Conservation (phyloP, 2,888 invertebrate species). For the Epsilonema sp. region DNA sequence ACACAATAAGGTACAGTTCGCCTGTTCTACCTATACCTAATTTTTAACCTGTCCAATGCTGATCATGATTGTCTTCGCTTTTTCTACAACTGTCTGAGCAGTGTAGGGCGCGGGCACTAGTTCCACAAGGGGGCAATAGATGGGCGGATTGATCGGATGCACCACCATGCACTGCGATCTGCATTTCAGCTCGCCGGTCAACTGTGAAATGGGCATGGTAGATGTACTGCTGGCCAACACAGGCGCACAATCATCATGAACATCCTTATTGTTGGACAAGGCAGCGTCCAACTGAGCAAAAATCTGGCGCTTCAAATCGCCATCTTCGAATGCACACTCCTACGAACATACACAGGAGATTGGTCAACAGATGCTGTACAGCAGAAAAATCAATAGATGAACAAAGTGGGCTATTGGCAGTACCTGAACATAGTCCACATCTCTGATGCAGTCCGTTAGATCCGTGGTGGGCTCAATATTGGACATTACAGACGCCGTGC, state of each 20-base stretch:
- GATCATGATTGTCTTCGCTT: conserved; percentile 54
- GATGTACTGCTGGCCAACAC: neutral
- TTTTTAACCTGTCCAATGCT: conserved; percentile 54
- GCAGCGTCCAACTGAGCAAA: neutral
- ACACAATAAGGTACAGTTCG: too few relatives aligned
- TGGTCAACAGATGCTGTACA: too few relatives aligned
- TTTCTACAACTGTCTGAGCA: conserved; percentile 48
- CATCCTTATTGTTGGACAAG: too few relatives aligned
- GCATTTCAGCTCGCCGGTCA: neutral
- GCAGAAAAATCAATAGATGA: too few relatives aligned
- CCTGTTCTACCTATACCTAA: neutral
- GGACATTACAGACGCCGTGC: neutral
- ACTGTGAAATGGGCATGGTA: neutral
- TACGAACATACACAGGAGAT: too few relatives aligned
- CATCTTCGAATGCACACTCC: neutral
- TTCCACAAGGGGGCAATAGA: conserved; percentile 81
- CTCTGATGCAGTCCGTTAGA: conserved; percentile 49
- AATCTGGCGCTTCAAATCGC: neutral
- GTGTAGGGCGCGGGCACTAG: conserved; percentile 88
- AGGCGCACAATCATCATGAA: too few relatives aligned
- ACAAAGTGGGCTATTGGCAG: too few relatives aligned
- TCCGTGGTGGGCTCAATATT: conserved; percentile 42
- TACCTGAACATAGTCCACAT: conserved; percentile 43
- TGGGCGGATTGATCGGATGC: conserved; percentile 59
- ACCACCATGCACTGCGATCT: conserved; percentile 14